Evolutionary conservation across 30 jellyfish, hydroid and myxozoan species (phyloP).

Genomic region (Mastigias papua): DNA sequence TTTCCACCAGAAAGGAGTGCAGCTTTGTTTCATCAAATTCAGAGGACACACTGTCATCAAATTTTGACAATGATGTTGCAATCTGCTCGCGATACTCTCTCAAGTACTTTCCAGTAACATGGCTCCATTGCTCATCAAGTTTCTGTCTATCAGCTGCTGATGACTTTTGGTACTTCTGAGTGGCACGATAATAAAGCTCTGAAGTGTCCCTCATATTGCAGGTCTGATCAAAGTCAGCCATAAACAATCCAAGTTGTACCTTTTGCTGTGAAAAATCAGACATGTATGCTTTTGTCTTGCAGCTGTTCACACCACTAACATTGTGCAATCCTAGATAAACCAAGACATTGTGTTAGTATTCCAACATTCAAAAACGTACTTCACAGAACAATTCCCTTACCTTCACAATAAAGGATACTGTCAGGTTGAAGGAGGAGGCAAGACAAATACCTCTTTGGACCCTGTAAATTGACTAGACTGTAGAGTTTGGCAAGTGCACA

Average conservation of each 20-base stretch:
- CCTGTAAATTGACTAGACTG: too few relatives aligned
- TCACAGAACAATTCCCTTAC: too few relatives aligned
- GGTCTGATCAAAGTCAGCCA: constrained; percentile 78
- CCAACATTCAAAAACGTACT: too few relatives aligned
- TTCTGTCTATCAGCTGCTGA: constrained; percentile 1
- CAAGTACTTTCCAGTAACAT: constrained; percentile 47
- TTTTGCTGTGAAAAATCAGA: background rate
- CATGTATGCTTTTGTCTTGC: constrained; percentile 17
- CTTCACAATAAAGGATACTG: too few relatives aligned
- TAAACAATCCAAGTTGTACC: constrained; percentile 32
- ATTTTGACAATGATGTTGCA: constrained; percentile 16
- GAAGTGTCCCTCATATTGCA: constrained; percentile 59
- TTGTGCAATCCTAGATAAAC: background rate
- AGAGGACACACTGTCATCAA: background rate
- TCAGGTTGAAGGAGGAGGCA: too few relatives aligned
- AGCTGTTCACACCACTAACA: background rate
- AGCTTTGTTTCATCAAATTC: constrained; percentile 44
- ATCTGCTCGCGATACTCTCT: constrained; percentile 39
- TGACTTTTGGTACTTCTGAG: constrained; percentile 52
- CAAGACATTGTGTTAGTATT: background rate
- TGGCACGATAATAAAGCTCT: constrained; percentile 55
- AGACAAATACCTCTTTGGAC: too few relatives aligned
- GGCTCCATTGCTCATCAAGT: constrained; percentile 54
- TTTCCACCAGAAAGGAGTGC: constrained; percentile 20
- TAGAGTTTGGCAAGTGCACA: too few relatives aligned